These are phyloP conservation scores for Rugalucina vietnamica DNA, from an alignment of 2,888 invertebrate species.

Conservation along the genomic window DNA sequence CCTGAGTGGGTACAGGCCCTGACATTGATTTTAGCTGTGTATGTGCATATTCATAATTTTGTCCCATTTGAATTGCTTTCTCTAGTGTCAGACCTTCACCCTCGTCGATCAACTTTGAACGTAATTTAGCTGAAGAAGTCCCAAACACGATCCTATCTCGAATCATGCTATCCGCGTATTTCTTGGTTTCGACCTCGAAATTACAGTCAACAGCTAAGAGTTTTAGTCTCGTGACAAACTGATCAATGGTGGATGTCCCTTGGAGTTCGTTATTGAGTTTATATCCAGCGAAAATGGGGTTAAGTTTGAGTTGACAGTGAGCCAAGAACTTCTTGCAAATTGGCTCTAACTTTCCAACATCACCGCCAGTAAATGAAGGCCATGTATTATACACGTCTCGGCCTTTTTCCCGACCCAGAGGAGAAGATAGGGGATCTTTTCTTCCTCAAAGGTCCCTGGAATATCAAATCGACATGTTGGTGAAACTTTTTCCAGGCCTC, in stretches of 20 bases:
- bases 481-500: neutral
- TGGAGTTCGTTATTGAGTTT: neutral
- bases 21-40: neutral
- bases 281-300: too few relatives aligned
- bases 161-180: neutral
- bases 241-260: neutral
- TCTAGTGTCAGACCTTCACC: neutral
- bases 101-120: neutral
- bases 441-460: neutral
- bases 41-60: neutral
- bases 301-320: neutral
- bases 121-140: neutral
- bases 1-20: neutral
- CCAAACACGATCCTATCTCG: neutral
- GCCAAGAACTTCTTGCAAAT: neutral
- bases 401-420: neutral
- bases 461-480: neutral
- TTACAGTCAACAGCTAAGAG: neutral
- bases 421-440: neutral
- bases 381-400: neutral
- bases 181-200: too few relatives aligned
- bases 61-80: neutral
- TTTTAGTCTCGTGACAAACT: neutral
- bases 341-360: neutral
- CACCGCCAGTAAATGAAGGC: neutral